These are phyloP conservation scores for Cottoperca gobio DNA, from an alignment of 2,797 vertebrate species.

Conservation along the genomic window DNA sequence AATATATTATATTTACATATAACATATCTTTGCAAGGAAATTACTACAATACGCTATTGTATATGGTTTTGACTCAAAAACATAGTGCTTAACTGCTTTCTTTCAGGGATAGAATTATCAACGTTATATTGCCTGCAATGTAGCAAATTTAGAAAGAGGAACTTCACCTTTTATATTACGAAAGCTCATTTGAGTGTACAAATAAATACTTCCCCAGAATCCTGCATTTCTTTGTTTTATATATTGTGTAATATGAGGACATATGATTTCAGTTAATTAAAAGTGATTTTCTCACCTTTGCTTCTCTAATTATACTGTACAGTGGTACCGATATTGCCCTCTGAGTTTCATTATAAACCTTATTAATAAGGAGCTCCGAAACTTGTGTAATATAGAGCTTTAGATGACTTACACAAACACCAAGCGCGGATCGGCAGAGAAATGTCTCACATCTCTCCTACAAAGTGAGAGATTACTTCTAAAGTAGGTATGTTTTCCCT, in stretches of 20 bases:
- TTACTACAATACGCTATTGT: background rate
- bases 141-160: constrained; percentile 19
- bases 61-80: background rate
- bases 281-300: constrained; percentile 69
- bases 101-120: constrained; percentile 23
- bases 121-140: constrained; percentile 26
- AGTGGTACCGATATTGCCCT: constrained; percentile 73
- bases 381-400: constrained; percentile 62
- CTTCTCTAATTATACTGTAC: constrained; percentile 72
- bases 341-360: constrained; percentile 80
- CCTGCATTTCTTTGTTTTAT: constrained; percentile 55
- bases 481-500: constrained; percentile 29
- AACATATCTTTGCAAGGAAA: background rate
- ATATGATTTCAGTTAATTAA: constrained; percentile 76
- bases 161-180: constrained; percentile 40
- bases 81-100: constrained; percentile 8
- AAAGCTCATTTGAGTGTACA: constrained; percentile 51
- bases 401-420: constrained; percentile 63
- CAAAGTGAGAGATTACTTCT: constrained; percentile 41
- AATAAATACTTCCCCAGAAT: constrained; percentile 54
- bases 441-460: constrained; percentile 50
- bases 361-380: constrained; percentile 69
- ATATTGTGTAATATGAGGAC: constrained; percentile 59
- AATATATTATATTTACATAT: background rate
- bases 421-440: constrained; percentile 25